phyloP scores from a whole-genome alignment of 2,888 invertebrate species.

The Amitus sp. region DNA sequence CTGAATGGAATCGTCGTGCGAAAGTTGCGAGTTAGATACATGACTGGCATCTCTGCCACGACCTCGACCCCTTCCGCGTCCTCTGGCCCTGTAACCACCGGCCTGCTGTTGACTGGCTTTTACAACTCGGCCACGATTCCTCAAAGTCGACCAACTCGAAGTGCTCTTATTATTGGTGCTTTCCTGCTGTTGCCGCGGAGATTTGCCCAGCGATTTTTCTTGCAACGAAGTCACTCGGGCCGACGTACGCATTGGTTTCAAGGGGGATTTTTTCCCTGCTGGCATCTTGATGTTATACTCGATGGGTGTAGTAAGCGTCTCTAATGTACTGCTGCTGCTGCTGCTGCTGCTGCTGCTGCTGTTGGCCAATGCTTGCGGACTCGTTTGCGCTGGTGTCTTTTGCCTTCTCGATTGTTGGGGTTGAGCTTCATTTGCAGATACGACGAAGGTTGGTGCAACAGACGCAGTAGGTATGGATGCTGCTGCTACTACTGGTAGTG shows the following conservation, averaged over 20 bases:
- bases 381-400: not conserved
- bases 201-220: slow-evolving; percentile 76
- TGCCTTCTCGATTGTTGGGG: slow-evolving; percentile 26
- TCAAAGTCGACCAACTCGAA: slow-evolving; percentile 51
- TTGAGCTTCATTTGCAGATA: no score
- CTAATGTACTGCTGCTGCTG: slow-evolving; percentile 12
- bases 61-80: slow-evolving; percentile 64
- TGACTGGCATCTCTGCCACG: slow-evolving; percentile 55
- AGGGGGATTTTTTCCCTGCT: slow-evolving; percentile 69
- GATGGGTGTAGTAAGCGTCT: slow-evolving; percentile 37
- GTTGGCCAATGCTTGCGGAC: slow-evolving; percentile 15
- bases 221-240: slow-evolving; percentile 72
- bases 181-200: slow-evolving; percentile 61
- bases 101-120: slow-evolving; percentile 56
- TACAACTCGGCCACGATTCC: slow-evolving; percentile 67
- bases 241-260: slow-evolving; percentile 71
- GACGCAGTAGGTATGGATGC: no score
- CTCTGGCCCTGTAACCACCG: slow-evolving; percentile 54
- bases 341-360: no score
- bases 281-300: slow-evolving; percentile 40
- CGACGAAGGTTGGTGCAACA: no score
- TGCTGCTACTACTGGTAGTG: slow-evolving; percentile 32
- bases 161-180: slow-evolving; percentile 48
- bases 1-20: slow-evolving; percentile 77
- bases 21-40: slow-evolving; percentile 12